Conservation (phyloP, 2,113 vertebrate species). For the Xenopus laevis region DNA sequence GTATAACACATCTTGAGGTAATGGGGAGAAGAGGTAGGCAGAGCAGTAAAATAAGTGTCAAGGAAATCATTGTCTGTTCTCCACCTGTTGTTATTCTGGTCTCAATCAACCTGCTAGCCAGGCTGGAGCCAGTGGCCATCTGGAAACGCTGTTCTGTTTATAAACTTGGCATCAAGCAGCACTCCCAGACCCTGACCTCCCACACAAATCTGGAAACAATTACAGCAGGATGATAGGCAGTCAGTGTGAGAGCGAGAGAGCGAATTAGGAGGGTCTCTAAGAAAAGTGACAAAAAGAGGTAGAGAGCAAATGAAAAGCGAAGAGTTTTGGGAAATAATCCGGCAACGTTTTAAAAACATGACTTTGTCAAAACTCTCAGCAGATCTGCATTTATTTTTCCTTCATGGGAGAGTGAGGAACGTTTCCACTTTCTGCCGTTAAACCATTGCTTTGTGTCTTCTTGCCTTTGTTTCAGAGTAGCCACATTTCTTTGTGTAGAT, state of each 20-base stretch:
- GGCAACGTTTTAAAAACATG: not conserved
- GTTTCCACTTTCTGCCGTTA: too few relatives aligned
- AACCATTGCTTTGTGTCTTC: too few relatives aligned
- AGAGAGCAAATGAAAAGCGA: slow-evolving; percentile 23
- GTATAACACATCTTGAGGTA: slow-evolving; percentile 50
- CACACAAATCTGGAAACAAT: slow-evolving; percentile 99
- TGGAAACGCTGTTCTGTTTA: slow-evolving; percentile 99
- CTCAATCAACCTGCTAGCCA: slow-evolving; percentile 99
- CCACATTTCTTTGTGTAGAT: not conserved
- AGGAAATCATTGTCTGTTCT: slow-evolving; percentile 99
- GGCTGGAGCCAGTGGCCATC: slow-evolving; percentile 99
- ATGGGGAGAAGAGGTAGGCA: slow-evolving; percentile 56
- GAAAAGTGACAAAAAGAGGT: slow-evolving; percentile 52
- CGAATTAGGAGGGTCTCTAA: slow-evolving; percentile 38
- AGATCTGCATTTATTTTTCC: too few relatives aligned
- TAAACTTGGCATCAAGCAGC: slow-evolving; percentile 99
- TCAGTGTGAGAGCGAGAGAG: slow-evolving; percentile 51
- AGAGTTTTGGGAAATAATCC: slow-evolving; percentile 11
- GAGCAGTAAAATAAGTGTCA: slow-evolving; percentile 91
- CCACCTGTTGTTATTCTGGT: slow-evolving; percentile 99
- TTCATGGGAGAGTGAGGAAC: too few relatives aligned
- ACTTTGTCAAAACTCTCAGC: not conserved
- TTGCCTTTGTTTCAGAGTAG: too few relatives aligned
- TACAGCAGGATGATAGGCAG: slow-evolving; percentile 94
- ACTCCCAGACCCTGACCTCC: slow-evolving; percentile 99